phyloP scores from a whole-genome alignment of 2,888 invertebrate species.

The Campoplex capitator region DNA sequence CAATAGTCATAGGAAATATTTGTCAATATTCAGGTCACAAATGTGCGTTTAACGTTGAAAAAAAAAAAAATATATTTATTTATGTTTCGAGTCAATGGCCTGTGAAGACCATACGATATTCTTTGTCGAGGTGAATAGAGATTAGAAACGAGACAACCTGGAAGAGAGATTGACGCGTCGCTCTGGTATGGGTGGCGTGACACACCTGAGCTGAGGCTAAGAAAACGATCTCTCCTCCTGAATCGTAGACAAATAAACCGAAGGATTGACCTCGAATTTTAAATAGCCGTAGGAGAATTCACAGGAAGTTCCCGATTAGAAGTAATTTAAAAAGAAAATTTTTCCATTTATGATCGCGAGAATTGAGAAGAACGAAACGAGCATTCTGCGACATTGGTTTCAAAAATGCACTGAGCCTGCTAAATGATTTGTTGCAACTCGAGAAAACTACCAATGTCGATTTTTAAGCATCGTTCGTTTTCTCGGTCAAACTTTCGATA shows the following conservation, averaged over 20 bases:
- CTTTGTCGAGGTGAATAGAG: not conserved
- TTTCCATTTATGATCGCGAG: not conserved
- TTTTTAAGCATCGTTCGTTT: not conserved
- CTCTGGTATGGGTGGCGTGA: conserved; percentile 3
- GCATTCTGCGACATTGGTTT: not conserved
- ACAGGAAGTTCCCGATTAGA: conserved; percentile 3
- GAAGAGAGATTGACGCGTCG: conserved; percentile 13
- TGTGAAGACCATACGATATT: conserved; percentile 8
- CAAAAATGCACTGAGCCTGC: not conserved
- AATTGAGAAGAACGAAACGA: not conserved
- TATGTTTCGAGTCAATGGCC: conserved; percentile 45
- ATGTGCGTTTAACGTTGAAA: not conserved
- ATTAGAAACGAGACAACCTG: conserved; percentile 6
- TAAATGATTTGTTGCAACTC: not conserved
- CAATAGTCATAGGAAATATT: not conserved
- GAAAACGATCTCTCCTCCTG: conserved; percentile 28
- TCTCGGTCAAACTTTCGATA: not conserved
- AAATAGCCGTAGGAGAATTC: conserved; percentile 3
- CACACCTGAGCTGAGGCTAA: conserved; percentile 25
- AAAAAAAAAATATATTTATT: not conserved
- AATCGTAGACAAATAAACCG: not conserved
- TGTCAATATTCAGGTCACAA: conserved; percentile 9
- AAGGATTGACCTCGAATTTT: conserved; percentile 40
- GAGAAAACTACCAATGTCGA: not conserved
- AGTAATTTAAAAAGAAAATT: no score